Conservation (phyloP, 2,113 vertebrate genomes). For the Eubucco bourcierii region DNA sequence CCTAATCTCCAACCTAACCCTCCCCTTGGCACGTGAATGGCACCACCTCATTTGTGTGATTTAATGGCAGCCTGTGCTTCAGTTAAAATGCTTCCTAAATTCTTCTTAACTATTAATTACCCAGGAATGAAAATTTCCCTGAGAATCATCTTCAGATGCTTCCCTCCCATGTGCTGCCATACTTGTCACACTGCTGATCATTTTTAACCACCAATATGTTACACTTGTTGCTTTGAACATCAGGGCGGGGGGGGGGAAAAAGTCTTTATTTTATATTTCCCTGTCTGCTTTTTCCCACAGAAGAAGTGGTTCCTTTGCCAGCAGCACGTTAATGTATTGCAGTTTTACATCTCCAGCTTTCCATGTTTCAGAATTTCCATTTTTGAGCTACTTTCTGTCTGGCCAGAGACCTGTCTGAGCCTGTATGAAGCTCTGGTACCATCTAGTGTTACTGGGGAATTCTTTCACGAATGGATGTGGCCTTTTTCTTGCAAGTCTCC, state of each 20-base stretch:
- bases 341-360: not conserved
- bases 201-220: not conserved
- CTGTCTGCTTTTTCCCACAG: rapidly evolving
- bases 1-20: no score
- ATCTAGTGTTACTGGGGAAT: conserved; percentile 23
- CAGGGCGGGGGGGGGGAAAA: not conserved
- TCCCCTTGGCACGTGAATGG: not conserved
- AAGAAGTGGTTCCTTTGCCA: not conserved
- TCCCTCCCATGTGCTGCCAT: not conserved
- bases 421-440: conserved; percentile 43
- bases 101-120: not conserved
- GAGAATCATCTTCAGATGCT: not conserved
- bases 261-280: not conserved
- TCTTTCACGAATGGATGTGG: not conserved
- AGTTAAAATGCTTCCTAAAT: not conserved
- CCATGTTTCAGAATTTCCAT: not conserved
- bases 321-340: not conserved
- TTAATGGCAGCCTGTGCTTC: not conserved
- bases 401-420: rapidly evolving
- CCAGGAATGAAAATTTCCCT: not conserved
- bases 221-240: not conserved
- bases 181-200: not conserved
- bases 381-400: not conserved
- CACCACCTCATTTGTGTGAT: not conserved
- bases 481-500: not conserved